Percentiles rank a stretch among this genome's conserved stretches.
Evolutionary conservation across 2,888 invertebrate genomes (phyloP).

Genomic region (Arctia plantaginis): DNA sequence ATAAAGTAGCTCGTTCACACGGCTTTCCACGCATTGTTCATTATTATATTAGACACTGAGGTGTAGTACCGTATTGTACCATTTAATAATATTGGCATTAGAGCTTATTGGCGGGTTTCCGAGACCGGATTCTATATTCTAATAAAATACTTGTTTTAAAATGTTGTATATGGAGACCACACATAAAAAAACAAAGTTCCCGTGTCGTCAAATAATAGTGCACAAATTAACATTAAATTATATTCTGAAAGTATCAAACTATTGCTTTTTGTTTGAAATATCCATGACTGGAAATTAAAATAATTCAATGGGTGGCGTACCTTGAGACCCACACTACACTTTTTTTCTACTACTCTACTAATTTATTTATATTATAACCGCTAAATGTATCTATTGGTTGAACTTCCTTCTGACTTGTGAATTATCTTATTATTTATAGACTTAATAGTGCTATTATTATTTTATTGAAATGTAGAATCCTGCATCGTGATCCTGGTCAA

Average conservation of each 20-base stretch:
- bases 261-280: not conserved
- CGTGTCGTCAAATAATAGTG: not conserved
- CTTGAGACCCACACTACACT: too few relatives aligned
- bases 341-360: not conserved
- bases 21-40: not conserved
- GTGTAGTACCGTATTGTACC: not conserved
- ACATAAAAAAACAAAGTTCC: not conserved
- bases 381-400: not conserved
- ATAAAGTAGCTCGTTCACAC: not conserved
- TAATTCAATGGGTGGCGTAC: not conserved
- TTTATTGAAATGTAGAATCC: not conserved
- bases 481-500: not conserved
- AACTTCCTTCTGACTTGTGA: not conserved
- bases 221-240: not conserved
- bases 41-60: not conserved
- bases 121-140: not conserved
- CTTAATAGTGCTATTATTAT: not conserved
- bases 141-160: not conserved
- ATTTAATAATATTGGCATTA: not conserved
- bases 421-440: too few relatives aligned
- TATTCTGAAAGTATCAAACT: not conserved
- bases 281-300: not conserved
- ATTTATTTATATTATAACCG: not conserved
- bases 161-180: not conserved
- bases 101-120: not conserved